A percentile compares a stretch with the other conserved stretches of the same genome.
Conservation (phyloP, 2,888 invertebrate genomes). For the Xanthorhoe spadicearia region DNA sequence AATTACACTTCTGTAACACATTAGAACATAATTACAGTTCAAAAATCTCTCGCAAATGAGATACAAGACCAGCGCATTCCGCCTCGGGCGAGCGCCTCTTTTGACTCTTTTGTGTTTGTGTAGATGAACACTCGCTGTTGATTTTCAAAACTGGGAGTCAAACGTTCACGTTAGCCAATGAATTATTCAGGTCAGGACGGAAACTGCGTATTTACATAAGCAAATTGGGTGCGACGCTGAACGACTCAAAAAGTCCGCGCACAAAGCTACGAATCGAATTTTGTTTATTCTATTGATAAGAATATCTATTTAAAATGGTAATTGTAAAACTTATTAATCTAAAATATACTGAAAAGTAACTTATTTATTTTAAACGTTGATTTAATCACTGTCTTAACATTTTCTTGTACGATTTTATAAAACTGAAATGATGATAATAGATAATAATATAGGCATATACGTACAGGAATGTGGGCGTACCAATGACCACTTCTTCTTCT, state of each 20-base stretch:
- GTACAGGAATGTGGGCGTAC: no score
- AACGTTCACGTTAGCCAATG: slow-evolving; percentile 74
- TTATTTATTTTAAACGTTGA: no score
- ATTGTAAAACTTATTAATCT: background rate
- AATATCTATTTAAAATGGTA: slow-evolving; percentile 21
- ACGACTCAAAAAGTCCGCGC: slow-evolving; percentile 51
- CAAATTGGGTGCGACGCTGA: slow-evolving; percentile 79
- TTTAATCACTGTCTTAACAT: no score
- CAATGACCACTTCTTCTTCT: no score
- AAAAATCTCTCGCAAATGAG: background rate
- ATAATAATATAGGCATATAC: no score
- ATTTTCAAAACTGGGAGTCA: slow-evolving; percentile 79
- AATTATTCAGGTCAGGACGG: slow-evolving; percentile 81
- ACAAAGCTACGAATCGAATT: slow-evolving; percentile 46
- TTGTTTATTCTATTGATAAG: slow-evolving; percentile 37
- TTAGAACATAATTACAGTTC: background rate
- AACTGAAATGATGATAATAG: no score
- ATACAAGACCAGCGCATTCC: background rate
- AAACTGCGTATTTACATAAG: slow-evolving; percentile 84
- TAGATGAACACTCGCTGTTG: slow-evolving; percentile 69
- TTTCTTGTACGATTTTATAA: no score
- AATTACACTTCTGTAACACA: background rate
- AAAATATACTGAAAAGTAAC: no score
- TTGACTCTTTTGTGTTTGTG: slow-evolving; percentile 66
- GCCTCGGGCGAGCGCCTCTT: slow-evolving; percentile 37